phyloP scores from a whole-genome alignment of 2,888 invertebrate genomes.

The Pachydiplax longipennis region DNA sequence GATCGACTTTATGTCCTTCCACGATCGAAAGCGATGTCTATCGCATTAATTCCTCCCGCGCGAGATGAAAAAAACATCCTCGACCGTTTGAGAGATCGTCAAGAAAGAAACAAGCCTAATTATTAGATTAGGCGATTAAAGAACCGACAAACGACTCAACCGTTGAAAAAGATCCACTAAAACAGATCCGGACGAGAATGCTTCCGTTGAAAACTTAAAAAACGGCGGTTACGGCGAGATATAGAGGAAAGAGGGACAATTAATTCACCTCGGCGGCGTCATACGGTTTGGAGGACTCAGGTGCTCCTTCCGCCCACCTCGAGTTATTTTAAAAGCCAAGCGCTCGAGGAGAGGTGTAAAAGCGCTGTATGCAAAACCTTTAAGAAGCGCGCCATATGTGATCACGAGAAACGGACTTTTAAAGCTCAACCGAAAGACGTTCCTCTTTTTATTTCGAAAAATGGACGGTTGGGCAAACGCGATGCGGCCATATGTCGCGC shows the following conservation, averaged over 20 bases:
- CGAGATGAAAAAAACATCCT: not conserved
- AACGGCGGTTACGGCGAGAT: not conserved
- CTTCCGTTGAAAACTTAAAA: constrained; percentile 7
- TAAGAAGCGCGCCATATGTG: constrained; percentile 27
- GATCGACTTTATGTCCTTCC: no score
- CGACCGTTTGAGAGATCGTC: not conserved
- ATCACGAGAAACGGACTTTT: constrained; percentile 38
- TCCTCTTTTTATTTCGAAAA: constrained; percentile 16
- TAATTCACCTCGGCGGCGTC: not conserved
- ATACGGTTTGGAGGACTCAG: not conserved
- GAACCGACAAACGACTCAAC: not conserved
- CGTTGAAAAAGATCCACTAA: not conserved
- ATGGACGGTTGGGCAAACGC: constrained; percentile 15
- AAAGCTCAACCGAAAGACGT: constrained; percentile 14
- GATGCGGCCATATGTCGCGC: constrained; percentile 17
- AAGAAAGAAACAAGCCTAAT: no score
- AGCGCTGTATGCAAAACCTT: constrained; percentile 23
- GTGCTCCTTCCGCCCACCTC: not conserved
- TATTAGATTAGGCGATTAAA: not conserved
- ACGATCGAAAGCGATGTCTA: not conserved
- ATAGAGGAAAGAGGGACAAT: not conserved
- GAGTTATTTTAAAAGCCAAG: not conserved
- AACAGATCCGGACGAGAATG: not conserved
- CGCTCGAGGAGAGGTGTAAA: not conserved
- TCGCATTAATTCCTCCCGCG: not conserved